Conservation (phyloP, 30 jellyfish, hydroid and myxozoan genomes). For the Turritopsis rubra region DNA sequence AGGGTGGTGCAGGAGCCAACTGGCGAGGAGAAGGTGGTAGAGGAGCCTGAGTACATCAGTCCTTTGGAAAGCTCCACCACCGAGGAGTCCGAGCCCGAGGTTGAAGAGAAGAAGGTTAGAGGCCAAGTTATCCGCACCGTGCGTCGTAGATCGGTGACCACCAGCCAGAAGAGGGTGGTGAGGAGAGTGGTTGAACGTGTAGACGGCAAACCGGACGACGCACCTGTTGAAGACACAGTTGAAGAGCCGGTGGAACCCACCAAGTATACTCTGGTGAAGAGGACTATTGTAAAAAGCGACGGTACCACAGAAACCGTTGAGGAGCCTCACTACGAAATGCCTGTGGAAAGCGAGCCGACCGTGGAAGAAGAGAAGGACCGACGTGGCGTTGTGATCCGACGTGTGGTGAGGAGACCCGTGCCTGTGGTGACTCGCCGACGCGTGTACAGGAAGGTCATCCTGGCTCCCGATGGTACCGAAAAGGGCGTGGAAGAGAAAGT, state of each 20-base stretch:
- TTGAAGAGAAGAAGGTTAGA: slow-evolving; percentile 28
- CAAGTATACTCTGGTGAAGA: slow-evolving; percentile 38
- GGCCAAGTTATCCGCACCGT: slow-evolving; percentile 61
- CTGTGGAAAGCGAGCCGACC: slow-evolving; percentile 43
- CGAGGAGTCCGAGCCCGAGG: slow-evolving; percentile 59
- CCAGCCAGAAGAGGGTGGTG: slow-evolving; percentile 54
- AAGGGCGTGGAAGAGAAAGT: slow-evolving; percentile 51
- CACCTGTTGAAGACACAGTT: slow-evolving; percentile 58
- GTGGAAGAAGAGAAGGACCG: slow-evolving; percentile 61
- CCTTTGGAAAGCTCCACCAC: slow-evolving; percentile 53
- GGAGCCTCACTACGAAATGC: slow-evolving; percentile 76
- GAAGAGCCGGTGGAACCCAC: slow-evolving; percentile 59
- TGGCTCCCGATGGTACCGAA: slow-evolving; percentile 54
- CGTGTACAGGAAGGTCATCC: slow-evolving; percentile 46
- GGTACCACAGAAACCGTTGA: slow-evolving; percentile 36
- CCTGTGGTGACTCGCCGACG: slow-evolving; percentile 45
- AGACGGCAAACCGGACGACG: slow-evolving; percentile 63
- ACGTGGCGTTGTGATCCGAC: slow-evolving; percentile 48
- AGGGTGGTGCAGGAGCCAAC: slow-evolving; percentile 35
- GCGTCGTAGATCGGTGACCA: slow-evolving; percentile 48
- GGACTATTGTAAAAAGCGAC: slow-evolving; percentile 36
- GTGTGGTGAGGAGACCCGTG: slow-evolving; percentile 37
- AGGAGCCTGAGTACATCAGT: slow-evolving; percentile 57
- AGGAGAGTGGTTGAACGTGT: slow-evolving; percentile 40
- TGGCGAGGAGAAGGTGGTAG: slow-evolving; percentile 46